Evolutionary conservation across 2,797 vertebrate species (phyloP).

Genomic region (Pampus argenteus): DNA sequence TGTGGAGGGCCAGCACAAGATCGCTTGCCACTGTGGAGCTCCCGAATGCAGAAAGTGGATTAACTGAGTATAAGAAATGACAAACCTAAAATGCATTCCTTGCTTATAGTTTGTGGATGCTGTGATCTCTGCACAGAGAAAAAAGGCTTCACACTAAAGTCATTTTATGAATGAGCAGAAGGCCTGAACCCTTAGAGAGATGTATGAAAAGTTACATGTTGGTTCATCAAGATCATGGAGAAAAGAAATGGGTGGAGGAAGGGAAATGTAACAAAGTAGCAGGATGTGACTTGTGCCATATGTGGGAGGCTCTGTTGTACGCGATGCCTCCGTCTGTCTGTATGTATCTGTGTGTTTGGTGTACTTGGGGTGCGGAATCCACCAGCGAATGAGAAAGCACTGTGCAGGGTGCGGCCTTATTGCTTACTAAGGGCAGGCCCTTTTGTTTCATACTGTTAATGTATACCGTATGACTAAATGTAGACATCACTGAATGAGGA

Average conservation of each 20-base stretch:
- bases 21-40: conserved; percentile 95
- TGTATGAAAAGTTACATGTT: conserved; percentile 30
- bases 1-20: conserved; percentile 94
- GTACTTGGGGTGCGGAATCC: conserved; percentile 90
- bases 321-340: conserved; percentile 68
- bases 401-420: conserved; percentile 98
- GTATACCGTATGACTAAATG: conserved; percentile 89
- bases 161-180: conserved; percentile 64
- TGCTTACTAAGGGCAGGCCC: conserved; percentile 96
- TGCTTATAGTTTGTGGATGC: conserved; percentile 79
- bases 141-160: conserved; percentile 74
- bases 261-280: conserved; percentile 76
- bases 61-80: conserved; percentile 84
- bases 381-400: conserved; percentile 97
- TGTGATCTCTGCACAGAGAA: conserved; percentile 81
- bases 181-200: conserved; percentile 65
- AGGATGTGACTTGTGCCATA: conserved; percentile 84
- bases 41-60: conserved; percentile 99
- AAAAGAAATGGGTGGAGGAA: conserved; percentile 60
- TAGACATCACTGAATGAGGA: conserved; percentile 99
- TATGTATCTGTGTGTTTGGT: conserved; percentile 69
- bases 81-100: conserved; percentile 84
- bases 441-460: conserved; percentile 88
- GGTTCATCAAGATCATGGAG: conserved; percentile 32
- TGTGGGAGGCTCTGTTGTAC: conserved; percentile 77